Evolutionary conservation across 2,113 vertebrate species (phyloP).

Genomic region (Lontra canadensis): DNA sequence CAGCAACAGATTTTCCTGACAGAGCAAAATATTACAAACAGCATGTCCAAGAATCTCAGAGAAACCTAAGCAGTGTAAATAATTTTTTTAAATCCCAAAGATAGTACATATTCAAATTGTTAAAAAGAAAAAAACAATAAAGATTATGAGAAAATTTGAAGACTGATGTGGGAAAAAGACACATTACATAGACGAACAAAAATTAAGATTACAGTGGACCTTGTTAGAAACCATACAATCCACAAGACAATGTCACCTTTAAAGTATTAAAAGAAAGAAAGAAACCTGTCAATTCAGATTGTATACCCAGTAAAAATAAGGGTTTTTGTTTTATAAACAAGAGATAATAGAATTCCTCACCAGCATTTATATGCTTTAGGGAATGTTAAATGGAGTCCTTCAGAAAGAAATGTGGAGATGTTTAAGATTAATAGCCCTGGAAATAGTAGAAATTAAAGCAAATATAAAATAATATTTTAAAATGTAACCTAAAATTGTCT

Average conservation of each 20-base stretch:
- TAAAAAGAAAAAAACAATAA: neutral
- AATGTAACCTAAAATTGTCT: neutral
- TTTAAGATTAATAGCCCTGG: neutral
- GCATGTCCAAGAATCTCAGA: neutral
- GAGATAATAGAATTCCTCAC: neutral
- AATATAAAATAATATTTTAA: neutral
- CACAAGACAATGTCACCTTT: neutral
- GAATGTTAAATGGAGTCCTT: neutral
- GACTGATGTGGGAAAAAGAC: neutral
- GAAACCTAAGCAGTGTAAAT: neutral
- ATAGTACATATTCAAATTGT: neutral
- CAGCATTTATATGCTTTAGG: neutral
- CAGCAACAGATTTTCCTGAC: neutral
- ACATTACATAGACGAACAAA: neutral
- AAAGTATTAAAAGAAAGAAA: neutral
- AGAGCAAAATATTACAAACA: neutral
- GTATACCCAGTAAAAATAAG: neutral
- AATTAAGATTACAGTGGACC: neutral
- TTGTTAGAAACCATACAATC: neutral
- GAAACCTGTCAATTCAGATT: neutral
- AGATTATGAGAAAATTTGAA: neutral
- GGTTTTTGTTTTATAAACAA: neutral
- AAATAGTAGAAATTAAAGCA: neutral
- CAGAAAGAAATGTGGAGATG: neutral
- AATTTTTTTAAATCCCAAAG: neutral